Conservation (phyloP, 2,888 invertebrate genomes). For the Chrysodeixis includens region DNA sequence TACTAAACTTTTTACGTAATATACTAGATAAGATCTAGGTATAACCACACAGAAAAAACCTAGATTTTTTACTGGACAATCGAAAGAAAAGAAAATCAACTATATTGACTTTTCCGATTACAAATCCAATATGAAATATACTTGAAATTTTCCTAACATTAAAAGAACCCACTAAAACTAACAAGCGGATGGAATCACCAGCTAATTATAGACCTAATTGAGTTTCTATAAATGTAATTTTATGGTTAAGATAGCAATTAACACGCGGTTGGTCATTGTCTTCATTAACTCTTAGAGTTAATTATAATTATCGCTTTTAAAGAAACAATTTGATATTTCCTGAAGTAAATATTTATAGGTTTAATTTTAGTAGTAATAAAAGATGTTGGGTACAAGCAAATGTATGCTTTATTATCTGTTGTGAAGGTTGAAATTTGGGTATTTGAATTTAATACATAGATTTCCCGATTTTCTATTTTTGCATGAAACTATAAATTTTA, state of each 20-base stretch:
- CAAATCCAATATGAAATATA: neutral
- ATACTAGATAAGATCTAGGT: no score
- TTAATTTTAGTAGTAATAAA: neutral
- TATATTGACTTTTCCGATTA: neutral
- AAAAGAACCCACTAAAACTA: neutral
- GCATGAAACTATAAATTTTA: no score
- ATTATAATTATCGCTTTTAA: conserved; percentile 1
- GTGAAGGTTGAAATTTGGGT: no score
- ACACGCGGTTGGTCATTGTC: conserved; percentile 23
- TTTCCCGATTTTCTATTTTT: no score
- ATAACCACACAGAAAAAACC: no score
- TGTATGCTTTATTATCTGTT: no score
- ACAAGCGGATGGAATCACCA: conserved; percentile 21
- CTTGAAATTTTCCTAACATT: neutral
- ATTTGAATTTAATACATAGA: no score
- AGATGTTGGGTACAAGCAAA: no score
- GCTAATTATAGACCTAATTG: conserved; percentile 29
- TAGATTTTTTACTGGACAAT: no score
- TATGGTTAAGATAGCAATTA: conserved; percentile 39
- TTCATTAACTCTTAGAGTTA: conserved; percentile 11
- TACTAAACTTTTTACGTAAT: no score
- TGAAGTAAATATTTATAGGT: neutral
- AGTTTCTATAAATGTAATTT: conserved; percentile 38
- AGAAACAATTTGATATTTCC: neutral
- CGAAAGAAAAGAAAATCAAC: no score